Conservation (phyloP, 2,113 vertebrate species). For the Phaethon lepturus region DNA sequence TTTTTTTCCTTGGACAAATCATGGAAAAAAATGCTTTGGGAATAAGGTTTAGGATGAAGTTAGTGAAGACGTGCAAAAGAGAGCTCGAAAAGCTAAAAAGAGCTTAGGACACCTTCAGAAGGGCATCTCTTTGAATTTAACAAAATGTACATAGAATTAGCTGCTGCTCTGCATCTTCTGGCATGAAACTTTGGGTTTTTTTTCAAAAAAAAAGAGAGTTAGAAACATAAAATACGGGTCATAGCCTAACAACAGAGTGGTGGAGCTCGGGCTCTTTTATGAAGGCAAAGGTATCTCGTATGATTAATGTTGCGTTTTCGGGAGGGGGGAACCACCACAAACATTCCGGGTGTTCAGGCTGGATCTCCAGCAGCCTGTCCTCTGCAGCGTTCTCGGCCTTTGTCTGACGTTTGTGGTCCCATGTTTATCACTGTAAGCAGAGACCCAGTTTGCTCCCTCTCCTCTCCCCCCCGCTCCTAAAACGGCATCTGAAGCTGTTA, state of each 20-base stretch:
- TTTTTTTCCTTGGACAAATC: neutral
- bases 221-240: neutral
- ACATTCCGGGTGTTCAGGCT: neutral
- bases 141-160: neutral
- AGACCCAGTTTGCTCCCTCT: constrained; percentile 11
- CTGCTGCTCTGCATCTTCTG: neutral
- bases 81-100: neutral
- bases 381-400: constrained; percentile 17
- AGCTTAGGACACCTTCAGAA: neutral
- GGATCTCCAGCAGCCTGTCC: neutral
- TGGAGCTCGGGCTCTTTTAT: neutral
- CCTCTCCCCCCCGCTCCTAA: neutral
- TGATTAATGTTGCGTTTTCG: neutral
- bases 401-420: constrained; percentile 44
- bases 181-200: neutral
- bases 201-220: neutral
- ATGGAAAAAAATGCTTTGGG: accelerated
- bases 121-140: neutral
- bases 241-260: neutral
- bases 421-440: neutral
- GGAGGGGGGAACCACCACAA: neutral
- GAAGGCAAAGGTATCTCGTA: neutral
- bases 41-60: neutral
- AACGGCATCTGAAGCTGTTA: constrained; percentile 13
- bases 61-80: neutral